Evolutionary conservation across 2,113 vertebrate genomes (phyloP).

Genomic region (Nymphicus hollandicus): DNA sequence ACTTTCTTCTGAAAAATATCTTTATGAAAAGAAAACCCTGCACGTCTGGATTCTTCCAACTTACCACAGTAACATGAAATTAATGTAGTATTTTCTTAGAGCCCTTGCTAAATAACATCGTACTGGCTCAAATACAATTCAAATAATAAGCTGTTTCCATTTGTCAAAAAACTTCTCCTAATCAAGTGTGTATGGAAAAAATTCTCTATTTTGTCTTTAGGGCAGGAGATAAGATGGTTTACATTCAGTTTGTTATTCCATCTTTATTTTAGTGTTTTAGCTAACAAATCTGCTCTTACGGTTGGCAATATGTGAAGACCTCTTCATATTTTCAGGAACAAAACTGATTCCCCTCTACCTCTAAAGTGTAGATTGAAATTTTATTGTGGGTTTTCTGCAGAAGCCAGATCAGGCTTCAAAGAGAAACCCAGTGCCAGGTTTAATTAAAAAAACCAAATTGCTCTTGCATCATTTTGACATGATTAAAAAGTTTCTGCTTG

Average conservation of each 20-base stretch:
- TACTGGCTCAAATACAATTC: background rate
- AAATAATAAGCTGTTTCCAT: background rate
- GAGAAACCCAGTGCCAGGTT: background rate
- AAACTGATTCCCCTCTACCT: background rate
- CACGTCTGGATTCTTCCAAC: background rate
- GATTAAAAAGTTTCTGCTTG: background rate
- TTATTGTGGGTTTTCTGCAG: background rate
- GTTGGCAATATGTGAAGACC: background rate
- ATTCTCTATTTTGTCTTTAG: background rate
- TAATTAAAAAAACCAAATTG: background rate
- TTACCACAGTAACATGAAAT: background rate
- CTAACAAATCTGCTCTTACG: background rate
- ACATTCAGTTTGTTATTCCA: background rate
- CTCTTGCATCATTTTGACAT: background rate
- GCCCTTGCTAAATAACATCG: background rate
- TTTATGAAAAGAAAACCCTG: background rate
- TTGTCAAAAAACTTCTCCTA: background rate
- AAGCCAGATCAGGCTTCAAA: background rate
- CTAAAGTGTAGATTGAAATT: background rate
- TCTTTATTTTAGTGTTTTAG: background rate
- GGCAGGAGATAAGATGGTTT: background rate
- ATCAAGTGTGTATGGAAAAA: background rate
- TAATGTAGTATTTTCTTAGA: background rate
- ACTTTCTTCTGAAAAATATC: background rate
- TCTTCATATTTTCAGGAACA: background rate